Evolutionary conservation across 2,888 invertebrate species (phyloP).

Genomic region (Drosophila flavopinicola): DNA sequence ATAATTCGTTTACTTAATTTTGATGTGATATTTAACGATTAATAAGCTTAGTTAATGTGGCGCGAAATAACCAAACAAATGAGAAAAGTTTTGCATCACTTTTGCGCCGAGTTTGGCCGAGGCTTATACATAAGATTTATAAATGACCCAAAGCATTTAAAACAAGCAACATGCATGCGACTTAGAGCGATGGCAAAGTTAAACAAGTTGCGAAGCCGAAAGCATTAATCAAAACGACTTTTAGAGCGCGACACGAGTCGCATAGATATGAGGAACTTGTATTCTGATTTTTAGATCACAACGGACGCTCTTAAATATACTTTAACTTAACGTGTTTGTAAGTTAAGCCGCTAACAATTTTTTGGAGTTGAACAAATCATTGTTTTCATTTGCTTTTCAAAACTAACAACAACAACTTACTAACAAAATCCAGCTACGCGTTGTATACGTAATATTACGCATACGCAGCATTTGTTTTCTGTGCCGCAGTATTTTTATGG

Average conservation of each 20-base stretch:
- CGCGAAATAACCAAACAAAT: slow-evolving; percentile 75
- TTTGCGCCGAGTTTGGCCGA: slow-evolving; percentile 28
- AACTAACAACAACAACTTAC: no score
- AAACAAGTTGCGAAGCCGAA: slow-evolving; percentile 39
- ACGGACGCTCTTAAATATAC: background rate
- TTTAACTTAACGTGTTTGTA: no score
- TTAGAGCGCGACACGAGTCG: slow-evolving; percentile 4
- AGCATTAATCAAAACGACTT: slow-evolving; percentile 62
- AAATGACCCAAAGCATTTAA: slow-evolving; percentile 57
- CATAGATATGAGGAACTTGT: slow-evolving; percentile 1
- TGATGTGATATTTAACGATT: slow-evolving; percentile 57
- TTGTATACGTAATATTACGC: slow-evolving; percentile 50
- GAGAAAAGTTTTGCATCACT: slow-evolving; percentile 70
- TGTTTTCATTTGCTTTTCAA: no score
- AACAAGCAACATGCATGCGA: slow-evolving; percentile 20
- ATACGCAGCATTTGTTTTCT: slow-evolving; percentile 20
- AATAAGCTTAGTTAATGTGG: slow-evolving; percentile 74
- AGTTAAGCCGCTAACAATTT: no score
- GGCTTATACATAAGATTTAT: slow-evolving; percentile 62
- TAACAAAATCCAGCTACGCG: no score
- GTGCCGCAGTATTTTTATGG: slow-evolving; percentile 34
- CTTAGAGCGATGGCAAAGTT: slow-evolving; percentile 54
- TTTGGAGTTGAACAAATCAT: no score
- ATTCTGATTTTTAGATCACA: background rate
- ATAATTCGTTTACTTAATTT: background rate